Conservation (phyloP, 2,797 vertebrate species). For the Morus bassanus region DNA sequence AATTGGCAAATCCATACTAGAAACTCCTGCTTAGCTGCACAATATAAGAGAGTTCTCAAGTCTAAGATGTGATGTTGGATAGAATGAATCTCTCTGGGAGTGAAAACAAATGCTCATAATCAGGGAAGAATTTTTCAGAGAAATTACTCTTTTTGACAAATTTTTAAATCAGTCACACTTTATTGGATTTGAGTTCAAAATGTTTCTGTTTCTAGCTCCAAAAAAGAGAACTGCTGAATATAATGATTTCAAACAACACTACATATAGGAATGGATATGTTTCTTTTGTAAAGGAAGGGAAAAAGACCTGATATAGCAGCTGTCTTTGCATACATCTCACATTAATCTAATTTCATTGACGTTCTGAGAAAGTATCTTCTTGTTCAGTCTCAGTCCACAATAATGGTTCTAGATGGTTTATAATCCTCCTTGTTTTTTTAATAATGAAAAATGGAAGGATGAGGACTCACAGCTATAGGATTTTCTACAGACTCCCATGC, state of each 20-base stretch:
- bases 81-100: background rate
- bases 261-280: background rate
- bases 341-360: background rate
- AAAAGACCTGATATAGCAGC: background rate
- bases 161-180: background rate
- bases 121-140: background rate
- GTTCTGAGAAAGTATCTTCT: background rate
- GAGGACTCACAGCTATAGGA: background rate
- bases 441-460: background rate
- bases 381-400: background rate
- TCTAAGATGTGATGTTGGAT: background rate
- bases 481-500: background rate
- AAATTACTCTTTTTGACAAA: background rate
- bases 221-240: background rate
- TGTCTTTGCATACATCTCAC: background rate
- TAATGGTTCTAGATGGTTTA: background rate
- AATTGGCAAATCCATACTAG: background rate
- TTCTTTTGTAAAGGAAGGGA: background rate
- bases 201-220: background rate
- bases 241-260: background rate
- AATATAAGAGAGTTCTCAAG: background rate
- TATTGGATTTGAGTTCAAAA: background rate
- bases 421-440: background rate
- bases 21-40: background rate
- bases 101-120: background rate